phyloP scores from a whole-genome alignment of 2,113 vertebrate genomes.

The Stegastes partitus region DNA sequence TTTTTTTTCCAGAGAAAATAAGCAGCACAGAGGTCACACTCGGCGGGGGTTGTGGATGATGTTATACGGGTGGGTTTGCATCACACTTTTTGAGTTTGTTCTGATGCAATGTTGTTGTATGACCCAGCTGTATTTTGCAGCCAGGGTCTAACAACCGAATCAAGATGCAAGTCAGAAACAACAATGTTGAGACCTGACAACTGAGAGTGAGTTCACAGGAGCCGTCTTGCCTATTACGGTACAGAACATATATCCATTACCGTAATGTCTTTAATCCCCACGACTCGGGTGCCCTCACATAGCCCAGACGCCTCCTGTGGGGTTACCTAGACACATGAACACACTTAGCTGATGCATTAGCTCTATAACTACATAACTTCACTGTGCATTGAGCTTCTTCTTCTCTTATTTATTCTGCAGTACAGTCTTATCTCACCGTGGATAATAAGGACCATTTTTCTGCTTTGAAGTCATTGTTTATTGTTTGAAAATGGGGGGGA shows the following conservation, averaged over 20 bases:
- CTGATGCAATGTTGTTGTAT: slow-evolving; percentile 38
- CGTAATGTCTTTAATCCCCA: slow-evolving; percentile 65
- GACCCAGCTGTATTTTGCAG: slow-evolving; percentile 19
- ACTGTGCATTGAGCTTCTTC: background rate
- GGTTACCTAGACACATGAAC: slow-evolving; percentile 15
- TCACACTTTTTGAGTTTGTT: slow-evolving; percentile 20
- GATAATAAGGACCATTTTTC: slow-evolving; percentile 18
- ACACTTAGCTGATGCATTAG: slow-evolving; percentile 47
- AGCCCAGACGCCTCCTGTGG: slow-evolving; percentile 23
- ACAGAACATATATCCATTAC: slow-evolving; percentile 53
- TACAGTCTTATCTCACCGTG: slow-evolving; percentile 16
- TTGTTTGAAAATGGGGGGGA: background rate
- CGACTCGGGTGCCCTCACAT: slow-evolving; percentile 67
- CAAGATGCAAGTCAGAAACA: slow-evolving; percentile 56
- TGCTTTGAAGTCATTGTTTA: slow-evolving; percentile 12
- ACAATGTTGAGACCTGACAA: slow-evolving; percentile 20
- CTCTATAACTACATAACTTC: background rate
- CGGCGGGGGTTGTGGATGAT: slow-evolving; percentile 1
- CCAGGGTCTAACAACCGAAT: slow-evolving; percentile 44
- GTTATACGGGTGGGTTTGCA: slow-evolving; percentile 13
- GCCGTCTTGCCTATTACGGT: slow-evolving; percentile 39
- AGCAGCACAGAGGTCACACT: background rate
- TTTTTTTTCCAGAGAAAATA: slow-evolving; percentile 9
- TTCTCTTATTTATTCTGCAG: too few species aligned
- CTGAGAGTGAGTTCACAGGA: slow-evolving; percentile 28